Percentiles rank a stretch among this genome's conserved stretches.
These are phyloP conservation scores for Drosophila ananassae DNA, from an alignment of 1,140 invertebrate species.

Conservation along the genomic window DNA sequence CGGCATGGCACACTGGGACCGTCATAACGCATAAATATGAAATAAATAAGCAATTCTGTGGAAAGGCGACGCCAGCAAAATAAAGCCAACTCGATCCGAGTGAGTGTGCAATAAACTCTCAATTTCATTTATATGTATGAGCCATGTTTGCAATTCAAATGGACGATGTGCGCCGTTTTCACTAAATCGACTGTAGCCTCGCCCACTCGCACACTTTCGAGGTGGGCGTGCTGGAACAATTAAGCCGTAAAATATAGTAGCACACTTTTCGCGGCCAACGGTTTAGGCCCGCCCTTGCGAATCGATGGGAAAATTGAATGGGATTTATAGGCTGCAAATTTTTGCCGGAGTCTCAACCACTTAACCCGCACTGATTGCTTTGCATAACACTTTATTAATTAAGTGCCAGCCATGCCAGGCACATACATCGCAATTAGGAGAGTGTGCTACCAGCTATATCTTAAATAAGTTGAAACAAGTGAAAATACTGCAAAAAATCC, in stretches of 20 bases:
- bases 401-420: conserved; percentile 6
- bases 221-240: conserved; percentile 49
- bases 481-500: background rate
- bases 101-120: conserved; percentile 60
- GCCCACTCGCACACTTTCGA: conserved; percentile 17
- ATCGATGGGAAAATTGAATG: conserved; percentile 9
- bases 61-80: conserved; percentile 24
- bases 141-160: conserved; percentile 71
- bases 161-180: conserved; percentile 53
- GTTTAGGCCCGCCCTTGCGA: background rate
- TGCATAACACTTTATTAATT: conserved; percentile 41
- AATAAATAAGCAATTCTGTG: conserved; percentile 35
- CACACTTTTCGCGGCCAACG: conserved; percentile 59
- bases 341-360: background rate
- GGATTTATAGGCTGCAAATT: conserved; percentile 33
- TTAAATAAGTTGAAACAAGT: background rate
- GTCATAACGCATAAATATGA: conserved; percentile 65
- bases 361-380: conserved; percentile 22
- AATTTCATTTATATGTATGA: conserved; percentile 69
- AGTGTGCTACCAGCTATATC: background rate
- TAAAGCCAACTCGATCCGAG: conserved; percentile 38
- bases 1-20: background rate
- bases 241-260: conserved; percentile 66
- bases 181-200: conserved; percentile 18
- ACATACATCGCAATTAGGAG: conserved; percentile 7